Base-by-base conservation (phyloP, 2,113 vertebrate species). In the Otis tarda region DNA sequence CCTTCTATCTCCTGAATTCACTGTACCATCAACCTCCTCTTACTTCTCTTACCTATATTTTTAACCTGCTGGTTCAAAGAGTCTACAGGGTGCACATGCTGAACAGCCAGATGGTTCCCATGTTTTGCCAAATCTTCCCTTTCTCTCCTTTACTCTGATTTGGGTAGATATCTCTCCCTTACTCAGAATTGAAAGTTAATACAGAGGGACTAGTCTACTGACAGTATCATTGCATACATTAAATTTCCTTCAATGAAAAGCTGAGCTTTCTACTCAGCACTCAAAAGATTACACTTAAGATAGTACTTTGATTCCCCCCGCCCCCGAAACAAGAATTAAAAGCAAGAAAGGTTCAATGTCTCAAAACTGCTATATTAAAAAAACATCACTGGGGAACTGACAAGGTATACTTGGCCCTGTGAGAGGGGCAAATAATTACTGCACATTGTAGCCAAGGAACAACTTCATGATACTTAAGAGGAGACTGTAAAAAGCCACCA, bases 51-150 rank as follows among this genome's bases (percentile, higher is more conserved):
- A 65, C 0, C 16, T 70, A 0, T 35, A 47, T 37, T 89, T 94
- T 14, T 37, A 7, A 63, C 24, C n/a, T 65, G 27, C 33, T 68
- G 9, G 43, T 37, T 89, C 53, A 50, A 12, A 15, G 2, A 88
- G 16, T 22, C 67, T 52, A 25, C 6, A 76, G 5, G 12, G 4
- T 20, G 8, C 56, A 37, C 5, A 4, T 76, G 30, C 13, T 83
- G 35, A 76, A 71, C 1, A 6, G n/a, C n/a, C 63, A 78, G 20
- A 7, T 1, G 0, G 28, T 33, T 78, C 19, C 49, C 12, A 0
- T 6, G 17, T 25, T 30, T 69, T 12, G 25, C 23, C 20, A 74
- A 41, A 53, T 16, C 31, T 67, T 56, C 45, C 31, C 41, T 25
- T 68, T 23, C 53, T 45, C 25, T 52, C 55, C 33, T 33, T 13